These are phyloP conservation scores for Eolophus roseicapilla DNA, from an alignment of 2,113 vertebrate genomes.

Conservation along the genomic window DNA sequence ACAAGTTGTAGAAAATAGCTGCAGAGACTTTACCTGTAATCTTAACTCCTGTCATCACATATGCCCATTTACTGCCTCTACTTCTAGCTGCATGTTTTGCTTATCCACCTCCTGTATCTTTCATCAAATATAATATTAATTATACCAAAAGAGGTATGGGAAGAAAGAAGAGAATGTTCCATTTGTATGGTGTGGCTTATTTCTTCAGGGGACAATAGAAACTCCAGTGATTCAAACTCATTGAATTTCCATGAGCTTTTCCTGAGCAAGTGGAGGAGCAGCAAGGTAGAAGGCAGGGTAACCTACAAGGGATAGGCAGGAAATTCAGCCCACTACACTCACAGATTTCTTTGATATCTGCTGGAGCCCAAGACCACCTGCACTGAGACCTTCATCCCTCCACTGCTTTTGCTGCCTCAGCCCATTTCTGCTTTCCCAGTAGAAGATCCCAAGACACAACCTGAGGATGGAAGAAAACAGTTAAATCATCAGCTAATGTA, in stretches of 20 bases:
- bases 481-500: neutral
- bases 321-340: neutral
- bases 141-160: neutral
- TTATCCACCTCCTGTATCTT: neutral
- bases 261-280: neutral
- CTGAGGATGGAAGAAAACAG: neutral
- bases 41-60: neutral
- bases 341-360: neutral
- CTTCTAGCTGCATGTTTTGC: neutral
- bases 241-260: neutral
- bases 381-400: neutral
- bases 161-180: neutral
- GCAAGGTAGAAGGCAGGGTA: neutral
- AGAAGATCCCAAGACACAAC: neutral
- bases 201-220: neutral
- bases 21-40: neutral
- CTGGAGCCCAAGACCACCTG: slow-evolving; percentile 19
- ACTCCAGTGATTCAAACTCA: neutral
- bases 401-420: neutral
- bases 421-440: neutral
- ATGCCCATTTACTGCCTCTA: neutral
- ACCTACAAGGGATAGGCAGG: neutral
- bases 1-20: neutral
- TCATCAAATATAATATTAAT: neutral
- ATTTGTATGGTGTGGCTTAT: neutral